Percentiles rank a stretch among this genome's conserved stretches.
Conservation (phyloP, 2,113 vertebrate species). For the Paramisgurnus dabryanus region DNA sequence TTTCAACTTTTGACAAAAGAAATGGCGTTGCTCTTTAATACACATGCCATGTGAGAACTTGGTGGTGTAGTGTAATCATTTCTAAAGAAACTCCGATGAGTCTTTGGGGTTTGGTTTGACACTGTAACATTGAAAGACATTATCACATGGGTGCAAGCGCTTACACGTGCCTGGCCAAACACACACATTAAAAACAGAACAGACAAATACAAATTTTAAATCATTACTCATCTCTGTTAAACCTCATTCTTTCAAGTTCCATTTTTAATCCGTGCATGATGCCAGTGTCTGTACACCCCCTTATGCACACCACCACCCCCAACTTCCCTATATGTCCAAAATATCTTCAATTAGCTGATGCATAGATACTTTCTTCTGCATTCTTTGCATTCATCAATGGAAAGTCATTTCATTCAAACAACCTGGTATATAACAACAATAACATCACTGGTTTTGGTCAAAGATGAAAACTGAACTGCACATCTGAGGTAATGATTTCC, state of each 20-base stretch:
- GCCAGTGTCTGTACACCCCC: background rate
- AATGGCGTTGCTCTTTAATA: background rate
- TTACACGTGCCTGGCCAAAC: background rate
- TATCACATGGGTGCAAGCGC: background rate
- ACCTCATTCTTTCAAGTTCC: background rate
- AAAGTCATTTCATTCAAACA: constrained; percentile 42
- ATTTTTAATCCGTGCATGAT: constrained; percentile 12
- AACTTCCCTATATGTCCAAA: constrained; percentile 28
- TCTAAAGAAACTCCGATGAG: constrained; percentile 33
- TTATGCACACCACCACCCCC: background rate
- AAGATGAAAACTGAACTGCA: background rate
- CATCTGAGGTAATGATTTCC: constrained; percentile 18
- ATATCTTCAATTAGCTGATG: constrained; percentile 41
- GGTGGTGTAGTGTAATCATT: constrained; percentile 31
- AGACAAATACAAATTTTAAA: background rate
- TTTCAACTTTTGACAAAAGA: background rate
- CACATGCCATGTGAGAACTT: background rate
- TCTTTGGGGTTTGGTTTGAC: constrained; percentile 39
- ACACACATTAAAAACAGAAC: background rate
- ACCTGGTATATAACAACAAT: background rate
- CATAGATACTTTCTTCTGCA: constrained; percentile 36
- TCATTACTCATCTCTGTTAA: background rate
- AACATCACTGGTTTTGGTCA: background rate
- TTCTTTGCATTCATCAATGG: constrained; percentile 45
- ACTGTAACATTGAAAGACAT: background rate